Percentiles rank a stretch among this genome's conserved stretches.
Evolutionary conservation across 2,888 invertebrate genomes (phyloP).

Genomic region (Drosophila glabriapex): DNA sequence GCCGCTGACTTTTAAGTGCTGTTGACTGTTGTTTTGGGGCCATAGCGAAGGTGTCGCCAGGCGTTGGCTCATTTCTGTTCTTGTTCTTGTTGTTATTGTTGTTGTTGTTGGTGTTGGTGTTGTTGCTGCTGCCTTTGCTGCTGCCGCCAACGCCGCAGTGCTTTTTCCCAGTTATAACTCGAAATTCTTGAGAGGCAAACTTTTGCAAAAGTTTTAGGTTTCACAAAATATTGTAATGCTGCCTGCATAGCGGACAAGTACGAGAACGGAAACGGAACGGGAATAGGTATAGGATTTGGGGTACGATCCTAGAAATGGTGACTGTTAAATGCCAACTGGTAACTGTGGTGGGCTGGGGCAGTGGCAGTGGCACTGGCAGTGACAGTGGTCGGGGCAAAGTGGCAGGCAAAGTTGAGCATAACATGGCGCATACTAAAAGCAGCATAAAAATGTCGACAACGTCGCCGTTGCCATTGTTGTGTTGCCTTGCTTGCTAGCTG

Average conservation of each 20-base stretch:
- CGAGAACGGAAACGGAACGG: slow-evolving; percentile 25
- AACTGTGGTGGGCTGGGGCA: not conserved
- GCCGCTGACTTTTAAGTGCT: slow-evolving; percentile 79
- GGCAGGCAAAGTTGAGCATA: slow-evolving; percentile 38
- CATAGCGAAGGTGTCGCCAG: slow-evolving; percentile 82
- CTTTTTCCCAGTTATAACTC: slow-evolving; percentile 55
- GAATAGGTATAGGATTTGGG: slow-evolving; percentile 21
- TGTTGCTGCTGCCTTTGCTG: slow-evolving; percentile 19
- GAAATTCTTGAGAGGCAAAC: slow-evolving; percentile 54
- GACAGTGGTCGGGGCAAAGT: slow-evolving; percentile 8
- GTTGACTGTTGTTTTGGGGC: slow-evolving; percentile 84
- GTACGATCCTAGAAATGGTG: slow-evolving; percentile 2
- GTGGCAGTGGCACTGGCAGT: not conserved
- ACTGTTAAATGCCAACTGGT: slow-evolving; percentile 25
- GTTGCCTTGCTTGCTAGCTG: slow-evolving; percentile 57
- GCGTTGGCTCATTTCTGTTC: slow-evolving; percentile 57
- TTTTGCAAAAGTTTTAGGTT: slow-evolving; percentile 67
- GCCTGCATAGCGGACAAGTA: slow-evolving; percentile 52
- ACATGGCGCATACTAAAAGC: slow-evolving; percentile 71
- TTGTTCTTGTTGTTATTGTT: slow-evolving; percentile 20
- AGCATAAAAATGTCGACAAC: slow-evolving; percentile 74
- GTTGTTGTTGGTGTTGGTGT: slow-evolving; percentile 37
- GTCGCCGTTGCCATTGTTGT: slow-evolving; percentile 61
- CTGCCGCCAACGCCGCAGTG: slow-evolving; percentile 34
- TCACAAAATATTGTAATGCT: slow-evolving; percentile 76